Evolutionary conservation across 2,888 invertebrate species (phyloP).

Genomic region (Keiferia lycopersicella): DNA sequence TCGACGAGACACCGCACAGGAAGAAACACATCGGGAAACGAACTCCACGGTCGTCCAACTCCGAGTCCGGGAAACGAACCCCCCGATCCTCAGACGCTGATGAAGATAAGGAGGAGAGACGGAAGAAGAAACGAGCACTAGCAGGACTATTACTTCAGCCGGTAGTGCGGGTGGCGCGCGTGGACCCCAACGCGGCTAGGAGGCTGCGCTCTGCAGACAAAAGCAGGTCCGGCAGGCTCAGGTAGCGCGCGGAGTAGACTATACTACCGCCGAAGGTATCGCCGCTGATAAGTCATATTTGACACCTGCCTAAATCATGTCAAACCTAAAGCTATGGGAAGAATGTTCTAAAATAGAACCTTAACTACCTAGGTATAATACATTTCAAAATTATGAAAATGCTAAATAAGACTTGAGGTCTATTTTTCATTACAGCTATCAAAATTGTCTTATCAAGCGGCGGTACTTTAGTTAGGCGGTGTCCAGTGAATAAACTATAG

Average conservation of each 20-base stretch:
- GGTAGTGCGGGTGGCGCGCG: conserved; percentile 84
- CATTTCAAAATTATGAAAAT: too few relatives aligned
- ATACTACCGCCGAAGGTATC: too few relatives aligned
- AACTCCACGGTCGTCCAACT: conserved; percentile 45
- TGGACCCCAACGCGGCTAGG: conserved; percentile 69
- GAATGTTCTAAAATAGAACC: too few relatives aligned
- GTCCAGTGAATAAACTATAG: neutral
- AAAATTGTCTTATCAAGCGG: too few relatives aligned
- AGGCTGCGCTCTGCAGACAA: conserved; percentile 61
- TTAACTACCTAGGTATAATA: too few relatives aligned
- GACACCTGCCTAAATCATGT: too few relatives aligned
- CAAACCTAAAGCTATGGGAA: too few relatives aligned
- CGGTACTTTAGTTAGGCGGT: neutral
- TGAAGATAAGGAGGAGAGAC: conserved; percentile 54
- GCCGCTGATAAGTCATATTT: too few relatives aligned
- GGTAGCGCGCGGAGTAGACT: conserved; percentile 50
- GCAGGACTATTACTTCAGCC: conserved; percentile 79
- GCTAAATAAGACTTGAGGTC: too few relatives aligned
- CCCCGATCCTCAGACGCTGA: conserved; percentile 51
- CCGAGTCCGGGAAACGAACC: conserved; percentile 45
- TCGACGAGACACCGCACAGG: conserved; percentile 31
- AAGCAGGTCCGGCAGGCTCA: conserved; percentile 42
- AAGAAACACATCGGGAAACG: conserved; percentile 42
- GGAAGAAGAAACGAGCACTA: conserved; percentile 57
- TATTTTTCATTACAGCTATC: too few relatives aligned